Base-by-base conservation (phyloP, 2,113 vertebrate species). In the Leucopsar rothschildi region DNA sequence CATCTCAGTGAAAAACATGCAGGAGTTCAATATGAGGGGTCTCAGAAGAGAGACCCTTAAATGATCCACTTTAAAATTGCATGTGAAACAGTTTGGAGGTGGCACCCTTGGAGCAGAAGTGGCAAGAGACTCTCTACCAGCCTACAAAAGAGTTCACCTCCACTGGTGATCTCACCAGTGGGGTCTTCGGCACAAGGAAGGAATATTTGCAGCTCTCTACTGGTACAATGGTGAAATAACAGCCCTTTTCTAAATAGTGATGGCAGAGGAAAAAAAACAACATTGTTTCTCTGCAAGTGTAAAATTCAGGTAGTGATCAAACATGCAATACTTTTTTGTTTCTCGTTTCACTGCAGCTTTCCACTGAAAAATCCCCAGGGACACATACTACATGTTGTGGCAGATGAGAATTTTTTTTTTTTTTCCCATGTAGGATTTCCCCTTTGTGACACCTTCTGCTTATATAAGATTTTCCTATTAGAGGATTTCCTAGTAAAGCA, bases 211-310 rank as follows among this genome's bases (percentile, higher is more conserved):
- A 78, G n/a, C n/a, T 35, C 23, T 24, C 25, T 21, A 17, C 37
- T 20, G 24, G 11, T 5, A 12, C 8, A 24, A 60, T 12, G 5
- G 10, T 50, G 39, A 70, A 92, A n/a, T 33, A 59, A 37, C 33
- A 63, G 8, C 31, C 13, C n/a, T 82, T n/a, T 60, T 60, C 59
- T 50, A 66, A 82, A 66, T 1, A 61, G 6, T 1, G 4, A 47
- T 9, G 9, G 22, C 13, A 57, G 15, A 56, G 19, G 8, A 6
- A 33, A 42, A 42, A 39, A 59, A 35, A 4, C 4, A 63, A 10
- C 22, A 53, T 23, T 33, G 12, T 31, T 71, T 50, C 15, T 0
- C 2, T 40, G 22, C 1, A 0, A 40, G 7, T 49, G n/a, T 57
- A 56, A 73, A 76, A 90, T 53, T 49, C 8, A 2, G 6, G 12